phyloP scores from a whole-genome alignment of 37 sponge, comb jelly and placozoan species.

The Tethya wilhelma region DNA sequence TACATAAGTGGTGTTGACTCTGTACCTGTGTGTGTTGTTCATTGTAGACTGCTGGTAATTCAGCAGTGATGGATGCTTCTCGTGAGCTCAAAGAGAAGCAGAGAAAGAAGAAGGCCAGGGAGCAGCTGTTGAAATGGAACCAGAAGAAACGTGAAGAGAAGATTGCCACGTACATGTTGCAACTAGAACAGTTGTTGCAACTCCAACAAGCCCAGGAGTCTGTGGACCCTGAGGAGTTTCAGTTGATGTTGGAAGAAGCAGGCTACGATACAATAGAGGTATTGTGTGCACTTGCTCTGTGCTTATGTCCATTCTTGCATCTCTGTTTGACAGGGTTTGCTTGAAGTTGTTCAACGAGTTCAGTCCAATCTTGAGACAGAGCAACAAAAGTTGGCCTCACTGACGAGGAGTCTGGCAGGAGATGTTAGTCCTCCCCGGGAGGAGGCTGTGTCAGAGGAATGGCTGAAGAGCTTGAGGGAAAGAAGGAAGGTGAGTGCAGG shows the following conservation, averaged over 20 bases:
- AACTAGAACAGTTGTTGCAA: constrained; percentile 38
- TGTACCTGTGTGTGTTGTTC: not conserved
- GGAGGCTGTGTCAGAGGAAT: constrained; percentile 71
- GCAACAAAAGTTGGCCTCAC: constrained; percentile 40
- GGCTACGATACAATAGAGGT: constrained; percentile 55
- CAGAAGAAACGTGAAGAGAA: constrained; percentile 77
- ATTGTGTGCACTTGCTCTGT: not conserved
- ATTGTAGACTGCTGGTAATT: not conserved
- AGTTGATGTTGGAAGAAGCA: constrained; percentile 49
- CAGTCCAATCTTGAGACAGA: constrained; percentile 28
- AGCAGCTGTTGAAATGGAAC: constrained; percentile 74
- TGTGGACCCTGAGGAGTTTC: constrained; percentile 62
- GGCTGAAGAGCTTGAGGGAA: constrained; percentile 66
- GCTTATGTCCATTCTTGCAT: not conserved
- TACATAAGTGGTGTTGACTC: not conserved
- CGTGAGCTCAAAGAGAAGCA: constrained; percentile 72
- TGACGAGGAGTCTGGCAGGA: constrained; percentile 16
- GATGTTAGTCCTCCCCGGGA: not conserved
- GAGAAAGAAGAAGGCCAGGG: constrained; percentile 69
- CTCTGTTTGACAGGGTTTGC: constrained; percentile 6
- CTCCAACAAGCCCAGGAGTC: constrained; percentile 39
- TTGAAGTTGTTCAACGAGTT: not conserved
- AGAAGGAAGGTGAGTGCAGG: constrained; percentile 69
- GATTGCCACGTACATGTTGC: constrained; percentile 35
- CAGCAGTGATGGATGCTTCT: constrained; percentile 32